These are phyloP conservation scores for Heliconius nattereri DNA, from an alignment of 1,140 invertebrate genomes.

Conservation along the genomic window DNA sequence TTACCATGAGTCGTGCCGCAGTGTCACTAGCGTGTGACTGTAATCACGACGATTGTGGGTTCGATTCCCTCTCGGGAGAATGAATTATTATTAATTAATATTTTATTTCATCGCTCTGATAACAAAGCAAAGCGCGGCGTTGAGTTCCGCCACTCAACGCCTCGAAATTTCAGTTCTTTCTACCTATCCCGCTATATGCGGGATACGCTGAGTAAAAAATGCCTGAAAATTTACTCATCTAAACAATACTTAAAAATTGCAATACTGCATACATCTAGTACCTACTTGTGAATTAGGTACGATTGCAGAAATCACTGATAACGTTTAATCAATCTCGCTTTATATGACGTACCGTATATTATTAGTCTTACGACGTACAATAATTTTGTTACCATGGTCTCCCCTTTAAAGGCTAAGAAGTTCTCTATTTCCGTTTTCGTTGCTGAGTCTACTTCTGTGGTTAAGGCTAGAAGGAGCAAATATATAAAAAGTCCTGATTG, in stretches of 20 bases:
- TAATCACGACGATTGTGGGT: too few relatives aligned
- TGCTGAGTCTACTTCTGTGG: slow-evolving; percentile 48
- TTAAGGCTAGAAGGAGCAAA: slow-evolving; percentile 54
- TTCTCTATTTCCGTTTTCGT: slow-evolving; percentile 51
- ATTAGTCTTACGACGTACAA: background rate
- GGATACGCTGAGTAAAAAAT: background rate
- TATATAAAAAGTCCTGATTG: slow-evolving; percentile 64
- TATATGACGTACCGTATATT: background rate
- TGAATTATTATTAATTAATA: too few relatives aligned
- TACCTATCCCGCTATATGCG: too few relatives aligned
- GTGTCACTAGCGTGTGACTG: too few relatives aligned
- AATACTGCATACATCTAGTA: background rate
- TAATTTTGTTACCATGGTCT: slow-evolving; percentile 48
- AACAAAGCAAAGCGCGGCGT: too few relatives aligned
- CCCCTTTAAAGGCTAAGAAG: slow-evolving; percentile 42
- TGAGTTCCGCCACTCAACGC: too few relatives aligned
- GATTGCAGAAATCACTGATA: slow-evolving; percentile 8
- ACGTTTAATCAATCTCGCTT: background rate
- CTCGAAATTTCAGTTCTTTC: too few relatives aligned
- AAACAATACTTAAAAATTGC: background rate
- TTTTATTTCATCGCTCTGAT: too few relatives aligned
- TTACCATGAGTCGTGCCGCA: too few relatives aligned
- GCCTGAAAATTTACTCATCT: background rate
- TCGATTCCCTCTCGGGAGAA: too few relatives aligned
- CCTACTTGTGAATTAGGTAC: background rate